These are phyloP conservation scores for Sebastes iracundus DNA, from an alignment of 2,797 vertebrate species.

Conservation along the genomic window DNA sequence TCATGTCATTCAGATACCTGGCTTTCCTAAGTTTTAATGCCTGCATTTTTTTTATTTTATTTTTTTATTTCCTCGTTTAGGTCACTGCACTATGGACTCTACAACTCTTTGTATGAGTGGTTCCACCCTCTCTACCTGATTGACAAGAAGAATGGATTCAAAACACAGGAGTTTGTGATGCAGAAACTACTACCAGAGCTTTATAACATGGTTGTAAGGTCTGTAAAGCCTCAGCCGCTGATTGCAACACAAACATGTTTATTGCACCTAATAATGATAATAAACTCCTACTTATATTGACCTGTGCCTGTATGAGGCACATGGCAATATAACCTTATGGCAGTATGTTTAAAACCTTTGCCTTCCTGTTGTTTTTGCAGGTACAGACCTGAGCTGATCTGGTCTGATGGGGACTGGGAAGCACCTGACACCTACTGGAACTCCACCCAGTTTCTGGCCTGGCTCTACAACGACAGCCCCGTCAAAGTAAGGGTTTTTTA, in stretches of 20 bases:
- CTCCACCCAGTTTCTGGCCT: slow-evolving; percentile 92
- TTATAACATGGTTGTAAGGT: slow-evolving; percentile 90
- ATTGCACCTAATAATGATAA: not conserved
- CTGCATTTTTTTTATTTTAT: not conserved
- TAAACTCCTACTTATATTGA: too few relatives aligned
- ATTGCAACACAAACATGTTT: not conserved
- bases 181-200: slow-evolving; percentile 91
- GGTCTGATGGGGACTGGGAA: slow-evolving; percentile 96
- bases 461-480: slow-evolving; percentile 97
- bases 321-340: not conserved
- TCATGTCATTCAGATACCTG: not conserved
- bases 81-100: slow-evolving; percentile 90
- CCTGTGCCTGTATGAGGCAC: not conserved
- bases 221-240: not conserved
- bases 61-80: slow-evolving; percentile 63
- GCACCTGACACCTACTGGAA: slow-evolving; percentile 96
- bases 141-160: slow-evolving; percentile 89
- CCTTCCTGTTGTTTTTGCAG: slow-evolving; percentile 63
- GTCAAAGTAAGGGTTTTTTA: slow-evolving; percentile 84
- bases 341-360: not conserved
- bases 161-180: slow-evolving; percentile 88
- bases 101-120: slow-evolving; percentile 94
- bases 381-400: slow-evolving; percentile 91
- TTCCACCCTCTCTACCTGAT: slow-evolving; percentile 91
- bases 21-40: not conserved